These are phyloP conservation scores for Lophius piscatorius DNA, from an alignment of 2,113 vertebrate genomes.

Conservation along the genomic window DNA sequence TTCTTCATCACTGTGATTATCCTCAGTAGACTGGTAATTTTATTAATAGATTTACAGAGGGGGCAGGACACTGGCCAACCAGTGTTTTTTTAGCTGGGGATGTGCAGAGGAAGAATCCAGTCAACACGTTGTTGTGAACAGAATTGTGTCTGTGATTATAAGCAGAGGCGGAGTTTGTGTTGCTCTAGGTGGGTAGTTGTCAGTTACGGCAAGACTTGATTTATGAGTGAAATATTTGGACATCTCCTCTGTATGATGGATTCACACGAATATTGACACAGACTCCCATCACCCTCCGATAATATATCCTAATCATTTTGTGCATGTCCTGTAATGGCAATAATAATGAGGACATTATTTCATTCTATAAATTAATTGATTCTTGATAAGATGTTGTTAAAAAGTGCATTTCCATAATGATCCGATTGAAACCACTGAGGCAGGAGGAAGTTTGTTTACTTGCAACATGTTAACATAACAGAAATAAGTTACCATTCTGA, in stretches of 20 bases:
- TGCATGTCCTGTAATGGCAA: no score
- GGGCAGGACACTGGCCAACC: background rate
- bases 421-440: no score
- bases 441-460: no score
- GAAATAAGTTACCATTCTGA: no score
- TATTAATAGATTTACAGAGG: constrained; percentile 10
- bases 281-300: no score
- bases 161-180: background rate
- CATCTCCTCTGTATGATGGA: background rate
- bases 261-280: background rate
- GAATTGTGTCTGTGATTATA: background rate
- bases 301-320: no score
- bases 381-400: background rate
- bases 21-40: background rate
- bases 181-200: no score
- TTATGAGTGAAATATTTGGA: background rate
- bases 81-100: background rate
- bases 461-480: no score
- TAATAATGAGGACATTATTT: no score
- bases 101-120: background rate
- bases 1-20: constrained; percentile 2
- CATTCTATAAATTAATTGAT: no score
- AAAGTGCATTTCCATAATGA: background rate
- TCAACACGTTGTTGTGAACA: background rate
- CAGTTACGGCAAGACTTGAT: background rate